Base-by-base conservation (phyloP, 2,113 vertebrate species). In the Symphodus melops region DNA sequence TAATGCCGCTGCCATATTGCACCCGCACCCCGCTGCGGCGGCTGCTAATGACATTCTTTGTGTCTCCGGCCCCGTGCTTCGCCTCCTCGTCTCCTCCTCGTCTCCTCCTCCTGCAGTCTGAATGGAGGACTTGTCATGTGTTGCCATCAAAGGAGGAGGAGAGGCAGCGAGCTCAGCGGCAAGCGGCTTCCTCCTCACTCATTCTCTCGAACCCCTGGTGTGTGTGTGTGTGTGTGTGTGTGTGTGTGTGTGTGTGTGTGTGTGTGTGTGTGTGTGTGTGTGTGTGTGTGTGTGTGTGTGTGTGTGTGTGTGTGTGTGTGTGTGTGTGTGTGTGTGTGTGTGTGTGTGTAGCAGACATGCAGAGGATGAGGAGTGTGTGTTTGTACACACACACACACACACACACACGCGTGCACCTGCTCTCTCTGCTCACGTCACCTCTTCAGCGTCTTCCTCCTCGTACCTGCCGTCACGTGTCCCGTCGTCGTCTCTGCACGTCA, bases 21-120 rank as follows among this genome's bases (percentile, higher is more conserved):
- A 81, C 79, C 86, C 78, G 64, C 82, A 79, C 76, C 87, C 86
- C 17, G 60, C 87, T 86, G 81, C 54, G 82, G 62, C 81, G 82
- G 77, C 79, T 65, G 85, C 85, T 91, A 89, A 91, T 88, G 83
- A 86, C 75, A 77, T 82, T 81, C 85, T 91, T 91, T 91, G 90
- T 91, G 76, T 89, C 64, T 80, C 78, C 68, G 59, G 75, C 65
- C 68, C 39, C 16, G 59, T 65, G 63, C 81, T 86, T 77, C 61
- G 75, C 83, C 70, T 80, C 71, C 74, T 56, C 60, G 4, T 81
- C 68, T 75, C 72, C 68, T 33, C 28, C 28, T 33, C 28, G 4
- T 33, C 28, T 70, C 66, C 68, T 57, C 64, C 68, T 86, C 75
- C 59, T 59, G 73, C 37, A 76, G 51, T 81, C 82, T 89, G 86